These are phyloP conservation scores for Etia nguti DNA, from an alignment of 2,113 vertebrate genomes.

Conservation along the genomic window DNA sequence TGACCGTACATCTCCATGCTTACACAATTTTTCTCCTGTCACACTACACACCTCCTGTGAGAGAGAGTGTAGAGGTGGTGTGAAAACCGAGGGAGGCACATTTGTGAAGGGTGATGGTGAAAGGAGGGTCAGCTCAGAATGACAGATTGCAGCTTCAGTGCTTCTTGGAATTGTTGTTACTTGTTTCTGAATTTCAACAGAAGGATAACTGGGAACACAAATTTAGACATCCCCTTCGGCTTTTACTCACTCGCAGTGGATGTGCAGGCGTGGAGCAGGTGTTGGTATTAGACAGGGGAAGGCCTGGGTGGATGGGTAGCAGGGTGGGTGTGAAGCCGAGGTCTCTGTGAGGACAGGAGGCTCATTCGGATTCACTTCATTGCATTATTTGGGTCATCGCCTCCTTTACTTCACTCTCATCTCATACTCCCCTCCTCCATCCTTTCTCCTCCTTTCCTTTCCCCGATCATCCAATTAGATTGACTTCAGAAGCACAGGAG, in stretches of 20 bases:
- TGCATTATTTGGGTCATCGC: constrained; percentile 60
- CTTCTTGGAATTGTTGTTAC: background rate
- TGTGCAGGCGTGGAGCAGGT: background rate
- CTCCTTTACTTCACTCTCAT: background rate
- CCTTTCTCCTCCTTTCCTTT: background rate
- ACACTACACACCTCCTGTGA: background rate
- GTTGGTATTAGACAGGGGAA: background rate
- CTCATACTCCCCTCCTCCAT: background rate
- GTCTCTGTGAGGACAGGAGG: constrained; percentile 12
- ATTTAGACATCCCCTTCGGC: background rate
- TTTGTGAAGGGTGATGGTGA: background rate
- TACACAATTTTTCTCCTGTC: background rate
- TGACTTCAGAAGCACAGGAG: background rate
- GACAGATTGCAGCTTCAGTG: background rate
- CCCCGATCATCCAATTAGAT: constrained; percentile 6
- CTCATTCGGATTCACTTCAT: constrained; percentile 52
- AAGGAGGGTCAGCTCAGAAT: background rate
- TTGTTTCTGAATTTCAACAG: background rate
- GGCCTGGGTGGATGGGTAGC: background rate
- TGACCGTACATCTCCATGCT: background rate
- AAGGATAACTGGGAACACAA: background rate
- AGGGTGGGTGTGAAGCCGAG: constrained; percentile 4
- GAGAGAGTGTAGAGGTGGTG: background rate
- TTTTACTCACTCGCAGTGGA: background rate
- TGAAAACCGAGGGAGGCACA: background rate